A percentile compares a stretch with the other conserved stretches of the same genome.
phyloP scores from a whole-genome alignment of 2,888 invertebrate genomes.

The Epirrhoe tristata region DNA sequence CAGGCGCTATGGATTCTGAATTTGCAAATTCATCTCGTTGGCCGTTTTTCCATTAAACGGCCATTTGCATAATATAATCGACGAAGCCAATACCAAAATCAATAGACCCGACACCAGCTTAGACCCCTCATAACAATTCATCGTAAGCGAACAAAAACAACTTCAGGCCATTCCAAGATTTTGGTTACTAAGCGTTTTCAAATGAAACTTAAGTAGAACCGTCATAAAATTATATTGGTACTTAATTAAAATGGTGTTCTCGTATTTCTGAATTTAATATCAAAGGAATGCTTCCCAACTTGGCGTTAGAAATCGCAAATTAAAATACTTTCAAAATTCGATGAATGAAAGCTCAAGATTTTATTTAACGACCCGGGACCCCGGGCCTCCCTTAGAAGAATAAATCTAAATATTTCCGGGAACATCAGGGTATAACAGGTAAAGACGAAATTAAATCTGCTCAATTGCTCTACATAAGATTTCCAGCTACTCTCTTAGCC shows the following conservation, averaged over 20 bases:
- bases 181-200: constrained; percentile 11
- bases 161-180: constrained; percentile 5
- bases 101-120: constrained; percentile 18
- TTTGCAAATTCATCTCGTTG: constrained; percentile 9
- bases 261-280: constrained; percentile 11
- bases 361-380: not conserved
- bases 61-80: constrained; percentile 27
- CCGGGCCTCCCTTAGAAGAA: not conserved
- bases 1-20: constrained; percentile 5
- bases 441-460: not conserved
- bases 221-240: constrained; percentile 16
- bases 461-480: not conserved
- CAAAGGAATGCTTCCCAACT: constrained; percentile 20
- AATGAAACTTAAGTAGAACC: constrained; percentile 10
- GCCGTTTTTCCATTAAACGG: constrained; percentile 13
- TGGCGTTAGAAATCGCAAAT: constrained; percentile 14
- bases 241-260: constrained; percentile 7
- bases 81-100: constrained; percentile 23
- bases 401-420: not conserved
- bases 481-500: not conserved
- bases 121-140: constrained; percentile 6
- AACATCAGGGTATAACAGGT: not conserved
- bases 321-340: constrained; percentile 3
- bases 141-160: constrained; percentile 9
- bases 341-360: constrained; percentile 13